These are phyloP conservation scores for Petrocephalus sullivani DNA, from an alignment of 2,797 vertebrate species.

Conservation along the genomic window DNA sequence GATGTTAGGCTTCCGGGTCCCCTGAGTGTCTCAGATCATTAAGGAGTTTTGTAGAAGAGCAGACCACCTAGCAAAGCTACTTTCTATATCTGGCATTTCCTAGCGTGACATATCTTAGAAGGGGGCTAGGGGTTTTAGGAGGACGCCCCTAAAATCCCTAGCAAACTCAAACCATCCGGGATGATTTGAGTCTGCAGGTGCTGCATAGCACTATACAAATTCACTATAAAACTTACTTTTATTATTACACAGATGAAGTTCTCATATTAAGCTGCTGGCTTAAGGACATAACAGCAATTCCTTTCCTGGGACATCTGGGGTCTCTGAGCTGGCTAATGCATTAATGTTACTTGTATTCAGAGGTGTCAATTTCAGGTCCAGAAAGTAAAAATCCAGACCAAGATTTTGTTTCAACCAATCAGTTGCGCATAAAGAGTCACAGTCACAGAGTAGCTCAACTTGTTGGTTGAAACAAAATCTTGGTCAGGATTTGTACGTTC, in stretches of 20 bases:
- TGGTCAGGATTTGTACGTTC: no score
- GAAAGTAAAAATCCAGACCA: no score
- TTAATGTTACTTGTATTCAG: not conserved
- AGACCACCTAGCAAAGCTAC: not conserved
- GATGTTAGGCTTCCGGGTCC: not conserved
- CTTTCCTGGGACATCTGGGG: not conserved
- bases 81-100: not conserved
- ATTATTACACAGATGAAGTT: not conserved
- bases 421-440: no score
- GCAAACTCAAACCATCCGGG: no score
- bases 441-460: no score
- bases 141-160: not conserved
- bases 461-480: no score
- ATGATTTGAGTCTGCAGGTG: not conserved
- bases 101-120: not conserved
- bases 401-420: no score
- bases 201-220: not conserved
- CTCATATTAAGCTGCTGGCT: not conserved
- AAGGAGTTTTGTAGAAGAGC: not conserved
- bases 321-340: not conserved
- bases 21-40: not conserved
- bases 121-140: not conserved
- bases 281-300: not conserved
- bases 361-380: no score
- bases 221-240: not conserved